Evolutionary conservation across 2,113 vertebrate genomes (phyloP).

Genomic region (Turnix velox): DNA sequence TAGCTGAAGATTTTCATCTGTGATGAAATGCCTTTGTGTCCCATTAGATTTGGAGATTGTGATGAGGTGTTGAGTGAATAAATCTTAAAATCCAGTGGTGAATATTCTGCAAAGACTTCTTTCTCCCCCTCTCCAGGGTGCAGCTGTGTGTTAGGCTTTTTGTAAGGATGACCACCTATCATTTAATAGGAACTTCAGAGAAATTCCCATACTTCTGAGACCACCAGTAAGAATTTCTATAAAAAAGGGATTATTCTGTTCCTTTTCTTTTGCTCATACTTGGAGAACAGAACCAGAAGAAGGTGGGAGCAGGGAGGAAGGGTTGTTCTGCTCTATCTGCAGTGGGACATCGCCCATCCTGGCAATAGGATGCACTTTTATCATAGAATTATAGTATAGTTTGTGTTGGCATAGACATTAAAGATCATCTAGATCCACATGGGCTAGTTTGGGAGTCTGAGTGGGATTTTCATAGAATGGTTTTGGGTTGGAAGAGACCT

Average conservation of each 20-base stretch:
- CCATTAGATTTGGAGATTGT: constrained; percentile 80
- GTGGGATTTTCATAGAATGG: too few relatives aligned
- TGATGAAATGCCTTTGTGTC: constrained; percentile 86
- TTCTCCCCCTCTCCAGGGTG: not conserved
- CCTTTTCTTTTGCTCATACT: not conserved
- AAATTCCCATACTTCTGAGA: not conserved
- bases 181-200: not conserved
- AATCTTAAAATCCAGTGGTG: constrained; percentile 58
- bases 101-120: not conserved
- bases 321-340: too few relatives aligned
- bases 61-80: constrained; percentile 74
- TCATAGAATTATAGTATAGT: too few relatives aligned
- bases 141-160: not conserved
- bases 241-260: not conserved
- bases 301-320: too few relatives aligned
- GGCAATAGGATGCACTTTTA: accelerated
- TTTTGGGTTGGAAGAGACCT: too few relatives aligned
- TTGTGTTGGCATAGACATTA: too few relatives aligned
- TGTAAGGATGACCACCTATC: not conserved
- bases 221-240: not conserved
- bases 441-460: too few relatives aligned
- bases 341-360: not conserved
- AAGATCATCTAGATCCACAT: too few relatives aligned
- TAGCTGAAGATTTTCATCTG: constrained; percentile 81
- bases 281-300: too few relatives aligned